Conservation (phyloP, 2,113 vertebrate genomes). For the Neolamprologus kungweensis region DNA sequence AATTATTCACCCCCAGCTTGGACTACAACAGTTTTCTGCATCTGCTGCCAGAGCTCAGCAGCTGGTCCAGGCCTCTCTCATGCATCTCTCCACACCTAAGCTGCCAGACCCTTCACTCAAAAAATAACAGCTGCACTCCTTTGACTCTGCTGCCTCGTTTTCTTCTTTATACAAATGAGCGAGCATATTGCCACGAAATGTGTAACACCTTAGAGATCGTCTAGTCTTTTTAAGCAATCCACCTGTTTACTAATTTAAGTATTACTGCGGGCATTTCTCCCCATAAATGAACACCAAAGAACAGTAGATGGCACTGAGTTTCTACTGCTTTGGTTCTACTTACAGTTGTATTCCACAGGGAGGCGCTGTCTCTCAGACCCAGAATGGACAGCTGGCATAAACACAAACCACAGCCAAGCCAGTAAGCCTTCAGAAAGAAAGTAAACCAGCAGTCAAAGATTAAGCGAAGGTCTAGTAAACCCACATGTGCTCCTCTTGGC, state of each 20-base stretch:
- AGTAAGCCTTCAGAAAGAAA: not conserved
- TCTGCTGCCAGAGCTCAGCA: not conserved
- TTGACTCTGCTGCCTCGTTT: not conserved
- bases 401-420: not conserved
- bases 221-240: not conserved
- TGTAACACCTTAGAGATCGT: not conserved
- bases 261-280: not conserved
- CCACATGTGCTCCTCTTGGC: not conserved
- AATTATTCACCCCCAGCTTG: not conserved
- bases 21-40: not conserved
- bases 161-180: not conserved
- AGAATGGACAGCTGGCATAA: conserved; percentile 2
- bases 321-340: not conserved
- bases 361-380: conserved; percentile 35
- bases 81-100: not conserved
- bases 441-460: not conserved
- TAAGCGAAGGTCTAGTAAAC: not conserved
- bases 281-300: not conserved
- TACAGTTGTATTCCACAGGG: conserved; percentile 14
- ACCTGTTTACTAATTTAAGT: not conserved
- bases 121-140: not conserved
- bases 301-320: not conserved
- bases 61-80: not conserved
- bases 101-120: not conserved
- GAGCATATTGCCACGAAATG: not conserved